These are phyloP conservation scores for Drosophila virilis DNA, from an alignment of 1,140 invertebrate species.

Conservation along the genomic window DNA sequence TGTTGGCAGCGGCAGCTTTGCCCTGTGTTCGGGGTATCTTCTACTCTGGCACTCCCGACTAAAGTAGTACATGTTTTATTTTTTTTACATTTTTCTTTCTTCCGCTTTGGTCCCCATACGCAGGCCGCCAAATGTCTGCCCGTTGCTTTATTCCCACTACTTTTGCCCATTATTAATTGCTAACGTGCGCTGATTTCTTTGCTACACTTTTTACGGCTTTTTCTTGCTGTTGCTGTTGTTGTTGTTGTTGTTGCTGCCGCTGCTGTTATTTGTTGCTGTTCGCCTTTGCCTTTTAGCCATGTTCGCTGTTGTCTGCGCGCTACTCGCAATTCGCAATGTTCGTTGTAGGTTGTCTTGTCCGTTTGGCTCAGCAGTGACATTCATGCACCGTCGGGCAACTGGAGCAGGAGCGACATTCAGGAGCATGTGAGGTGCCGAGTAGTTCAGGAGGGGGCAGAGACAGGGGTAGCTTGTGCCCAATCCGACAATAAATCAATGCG, in stretches of 20 bases:
- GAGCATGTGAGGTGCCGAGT: neutral
- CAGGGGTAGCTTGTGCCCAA: constrained; percentile 26
- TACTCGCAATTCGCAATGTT: neutral
- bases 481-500: constrained; percentile 73
- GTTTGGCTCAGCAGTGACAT: constrained; percentile 75
- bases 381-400: constrained; percentile 69
- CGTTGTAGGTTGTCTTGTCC: constrained; percentile 55
- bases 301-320: constrained; percentile 18
- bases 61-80: constrained; percentile 6
- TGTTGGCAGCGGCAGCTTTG: too few species aligned
- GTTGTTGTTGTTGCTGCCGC: constrained; percentile 8
- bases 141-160: constrained; percentile 54
- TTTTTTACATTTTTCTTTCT: constrained; percentile 13
- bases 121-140: constrained; percentile 59
- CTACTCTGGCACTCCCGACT: too few species aligned
- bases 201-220: constrained; percentile 60
- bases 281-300: constrained; percentile 50
- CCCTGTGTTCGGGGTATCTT: too few species aligned
- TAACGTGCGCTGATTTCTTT: constrained; percentile 78
- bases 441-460: neutral
- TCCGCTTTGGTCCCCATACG: constrained; percentile 59
- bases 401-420: constrained; percentile 17
- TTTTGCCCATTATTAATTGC: constrained; percentile 76
- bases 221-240: constrained; percentile 28
- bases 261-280: constrained; percentile 57